Base-by-base conservation (phyloP, 2,797 vertebrate species). In the Gallirallus australis region DNA sequence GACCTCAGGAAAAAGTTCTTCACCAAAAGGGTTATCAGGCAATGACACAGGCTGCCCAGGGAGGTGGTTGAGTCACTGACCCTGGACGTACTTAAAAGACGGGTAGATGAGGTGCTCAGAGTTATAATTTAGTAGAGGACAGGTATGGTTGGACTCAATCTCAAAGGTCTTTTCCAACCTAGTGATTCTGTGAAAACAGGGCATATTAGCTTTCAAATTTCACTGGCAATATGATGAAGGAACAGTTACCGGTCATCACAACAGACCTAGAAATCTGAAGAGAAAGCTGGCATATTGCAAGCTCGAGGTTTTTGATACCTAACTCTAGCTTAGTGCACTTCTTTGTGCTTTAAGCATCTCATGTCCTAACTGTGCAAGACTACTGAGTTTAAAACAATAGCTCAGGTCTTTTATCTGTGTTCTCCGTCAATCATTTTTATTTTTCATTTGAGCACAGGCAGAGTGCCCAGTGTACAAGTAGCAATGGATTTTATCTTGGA, bases 181-280 rank as follows among this genome's bases (percentile, higher is more conserved):
- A 42, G 42, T 42, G 42, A 42, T 42, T 42, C 42, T 17, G 35
- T 1, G 25, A 31, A 21, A 40, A 63, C 35, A 12, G 2, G 24
- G 11, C 16, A 18, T 0, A 4, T 1, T 11, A 17, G 25, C n/a
- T 24, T 10, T 21, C 40, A 7, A 6, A 20, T 9, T 27, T 31
- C 83, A 10, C 37, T 0, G 42, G 39, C 50, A 6, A 2, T 0
- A 1, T 1, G 10, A 40, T 12, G 27, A 40, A 63, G 30, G 57
- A 70, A 33, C 12, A 45, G 7, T 25, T 63, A 56, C 3, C 0
- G 1, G 7, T 30, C 23, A 19, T 54, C 40, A n/a, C 1, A 1
- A 27, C 1, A 21, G 30, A 35, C 15, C 21, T 23, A 10, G 27
- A 39, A 71, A 24, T 64, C 15, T 3, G 18, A 39, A 25, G 24